Base-by-base conservation (phyloP, 2,888 invertebrate genomes). In the Drosophila seclusa region DNA sequence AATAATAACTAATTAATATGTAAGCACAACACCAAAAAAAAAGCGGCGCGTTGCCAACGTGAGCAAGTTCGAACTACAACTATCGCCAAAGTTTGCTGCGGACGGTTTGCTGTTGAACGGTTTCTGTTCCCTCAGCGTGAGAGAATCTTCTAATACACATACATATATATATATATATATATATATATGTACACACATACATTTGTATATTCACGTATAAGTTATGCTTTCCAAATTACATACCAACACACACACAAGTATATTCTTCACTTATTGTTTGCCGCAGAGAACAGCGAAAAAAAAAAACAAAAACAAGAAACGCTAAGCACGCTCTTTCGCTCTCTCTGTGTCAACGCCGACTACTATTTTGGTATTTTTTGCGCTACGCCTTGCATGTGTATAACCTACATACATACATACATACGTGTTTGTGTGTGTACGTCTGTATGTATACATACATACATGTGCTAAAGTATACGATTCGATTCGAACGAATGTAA, bases 241-340 rank as follows among this genome's bases (percentile, higher is more conserved):
- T 34, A 61, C 68, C 27, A 38, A 55, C 45, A 45, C 13, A 21
- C 11, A 69, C 31, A 72, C 53, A 63, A 48, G 54, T 63, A 72
- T 69, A 80, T 83, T 82, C 80, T 83, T 82, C 80, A 84, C 76
- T 84, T 84, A 80, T 83, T 83, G 78, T 83, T 83, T 73, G 74
- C 68, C 72, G 60, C 63, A 73, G 80, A 64, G 82, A 83, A 79
- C 66, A 57, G 68, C 50, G 68, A 72, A 78, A 63, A 67, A 61
- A 61, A 64, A 53, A 58, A 66, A 69, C 27, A 74, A 50, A 62
- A 70, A 62, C 54, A 58, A 80, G 52, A 64, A 68, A 50, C 54
- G 49, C 53, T 58, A 54, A 29, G n/a, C 65, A 36, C 54, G 36
- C 74, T 54, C 54, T 55, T 64, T 55, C 66, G 24, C 64, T 42